Evolutionary conservation across 2,888 invertebrate genomes (phyloP), one percentile per base, ranked within the genome.

Genomic region (Oxystoma pomonae): DNA sequence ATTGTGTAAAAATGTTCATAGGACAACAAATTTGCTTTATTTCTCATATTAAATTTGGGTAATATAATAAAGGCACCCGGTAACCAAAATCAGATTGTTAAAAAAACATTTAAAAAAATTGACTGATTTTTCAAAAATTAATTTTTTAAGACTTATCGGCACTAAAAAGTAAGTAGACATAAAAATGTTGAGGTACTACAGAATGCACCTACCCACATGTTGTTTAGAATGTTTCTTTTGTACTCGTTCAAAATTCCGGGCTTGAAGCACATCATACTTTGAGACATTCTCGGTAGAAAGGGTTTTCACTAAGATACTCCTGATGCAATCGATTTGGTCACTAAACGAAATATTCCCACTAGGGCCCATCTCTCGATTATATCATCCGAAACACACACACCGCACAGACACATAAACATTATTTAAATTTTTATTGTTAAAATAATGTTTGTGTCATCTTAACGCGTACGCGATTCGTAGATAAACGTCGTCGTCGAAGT

Each of bases 281-380:
- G 83, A 82, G 62, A 85, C 80, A 75, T 85, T 85, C 77, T 85
- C 85, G 66, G 82, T 78, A 35, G 84, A 83, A 71, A 85, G 73
- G 52, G 85, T 84, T 65, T 81, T 81, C 70, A 85, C 83, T 61
- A 85, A 80, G 70, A 85, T 84, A 61, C 83, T 83, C 65, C 85
- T 76, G 63, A 85, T 80, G 69, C 83, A 81, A 68, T 83, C 82
- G 64, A 85, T 78, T 64, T 84, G 83, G 72, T 81, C 81, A 74
- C 81, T 68, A 56, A 65, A 67, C 56, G 21, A 62, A 5, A 62
- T 64, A 60, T 59, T 59, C n/a, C 53, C 35, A 16, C 35, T 55
- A 16, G 65, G 65, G 55, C 61, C 62, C 66, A 68, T 68, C 7
- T 17, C 53, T n/a, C 5, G 12, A 35, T 35, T 35, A 7, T 35